Base-by-base conservation (phyloP, 1,140 invertebrate species). In the Drosophila parabipectinata region DNA sequence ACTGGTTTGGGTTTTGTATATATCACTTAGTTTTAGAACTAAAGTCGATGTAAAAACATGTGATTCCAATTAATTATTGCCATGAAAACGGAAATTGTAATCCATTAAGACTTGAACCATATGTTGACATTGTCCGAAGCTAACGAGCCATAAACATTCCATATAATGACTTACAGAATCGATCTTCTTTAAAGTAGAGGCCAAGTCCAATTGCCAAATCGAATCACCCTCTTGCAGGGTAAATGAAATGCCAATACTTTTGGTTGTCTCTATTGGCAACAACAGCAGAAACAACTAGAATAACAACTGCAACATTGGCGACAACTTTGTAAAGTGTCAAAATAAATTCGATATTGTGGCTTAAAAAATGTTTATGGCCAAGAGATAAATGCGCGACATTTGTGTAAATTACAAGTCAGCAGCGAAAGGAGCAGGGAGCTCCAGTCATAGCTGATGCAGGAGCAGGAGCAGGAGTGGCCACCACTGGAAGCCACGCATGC, bases 331-430 rank as follows among this genome's bases (percentile, higher is more conserved):
- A 67, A 88, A 89, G 83, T 88, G 83, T 88, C 83, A 88, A 88
- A 88, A 88, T 88, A 88, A 88, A 88, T 88, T 88, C 83, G 83
- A 88, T 88, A 88, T 88, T 88, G 84, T 88, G 79, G 83, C 83
- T 88, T 87, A 88, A 88, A 85, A 88, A 88, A 88, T 88, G 83
- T 88, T 88, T 88, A 88, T 88, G 83, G 83, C 76, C 80, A 44
- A 37, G 68, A 83, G 83, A 88, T 88, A 88, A 88, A 83, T 88
- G 74, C 64, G 83, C 84, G 83, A 88, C 83, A 88, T 85, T 88
- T 88, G 83, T 78, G 83, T 88, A 88, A 88, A 88, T 88, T 83
- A 88, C 83, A 88, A 72, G 83, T 83, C 83, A 88, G 82, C 83
- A 68, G 47, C 73, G 14, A 24, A 54, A 63, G 60, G 55, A 62